Percentiles rank a stretch among this genome's conserved stretches.
phyloP scores from a whole-genome alignment of 2,113 vertebrate genomes.

The Gymnogyps californianus region DNA sequence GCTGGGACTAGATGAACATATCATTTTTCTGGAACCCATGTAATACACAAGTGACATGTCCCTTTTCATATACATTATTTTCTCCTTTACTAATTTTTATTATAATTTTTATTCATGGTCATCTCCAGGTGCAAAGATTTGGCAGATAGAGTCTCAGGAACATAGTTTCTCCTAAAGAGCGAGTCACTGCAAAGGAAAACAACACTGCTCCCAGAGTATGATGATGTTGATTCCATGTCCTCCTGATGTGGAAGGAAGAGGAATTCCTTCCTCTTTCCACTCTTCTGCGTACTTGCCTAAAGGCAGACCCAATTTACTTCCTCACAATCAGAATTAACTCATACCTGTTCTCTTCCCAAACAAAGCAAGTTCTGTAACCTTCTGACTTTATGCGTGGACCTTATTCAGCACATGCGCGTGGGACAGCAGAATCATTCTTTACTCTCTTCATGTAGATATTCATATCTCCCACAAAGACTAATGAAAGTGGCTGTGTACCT shows the following conservation, averaged over 20 bases:
- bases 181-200: neutral
- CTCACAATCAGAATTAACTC: neutral
- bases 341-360: neutral
- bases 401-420: neutral
- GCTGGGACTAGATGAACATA: neutral
- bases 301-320: neutral
- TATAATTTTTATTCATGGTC: neutral
- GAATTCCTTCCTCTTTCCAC: neutral
- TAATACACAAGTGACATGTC: neutral
- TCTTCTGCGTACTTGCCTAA: neutral
- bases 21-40: neutral
- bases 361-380: neutral
- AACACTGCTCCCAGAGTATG: neutral
- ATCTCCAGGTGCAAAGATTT: neutral
- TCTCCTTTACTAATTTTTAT: neutral
- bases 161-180: rapidly evolving
- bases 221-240: rapidly evolving
- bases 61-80: neutral
- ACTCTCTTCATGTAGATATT: neutral
- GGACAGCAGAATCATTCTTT: neutral
- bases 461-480: neutral
- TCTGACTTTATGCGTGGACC: neutral
- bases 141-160: neutral
- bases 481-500: neutral
- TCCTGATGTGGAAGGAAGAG: neutral